phyloP scores from a whole-genome alignment of 2,888 invertebrate species.

The Lasioglossum leucozonium region DNA sequence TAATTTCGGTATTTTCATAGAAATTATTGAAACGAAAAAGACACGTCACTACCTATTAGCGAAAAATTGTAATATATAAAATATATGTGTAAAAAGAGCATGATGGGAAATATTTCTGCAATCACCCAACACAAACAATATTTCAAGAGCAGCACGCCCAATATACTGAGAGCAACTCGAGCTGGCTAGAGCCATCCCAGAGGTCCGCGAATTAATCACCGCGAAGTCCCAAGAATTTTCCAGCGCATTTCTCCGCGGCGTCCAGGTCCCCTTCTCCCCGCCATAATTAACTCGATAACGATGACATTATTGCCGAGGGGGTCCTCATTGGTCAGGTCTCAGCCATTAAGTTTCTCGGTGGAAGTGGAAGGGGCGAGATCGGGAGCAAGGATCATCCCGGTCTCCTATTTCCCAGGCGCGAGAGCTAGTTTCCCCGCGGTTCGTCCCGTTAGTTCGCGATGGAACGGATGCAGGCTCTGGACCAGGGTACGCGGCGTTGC shows the following conservation, averaged over 20 bases:
- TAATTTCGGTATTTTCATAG: too few species aligned
- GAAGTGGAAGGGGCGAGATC: conserved; percentile 14
- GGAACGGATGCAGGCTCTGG: background rate
- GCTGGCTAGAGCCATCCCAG: background rate
- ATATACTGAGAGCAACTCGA: background rate
- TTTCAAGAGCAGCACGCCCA: background rate
- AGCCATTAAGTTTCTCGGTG: background rate
- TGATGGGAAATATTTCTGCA: too few species aligned
- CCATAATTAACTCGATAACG: conserved; percentile 51
- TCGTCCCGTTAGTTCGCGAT: conserved; percentile 34
- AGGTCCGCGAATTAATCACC: background rate
- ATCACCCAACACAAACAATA: background rate
- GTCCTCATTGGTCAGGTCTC: conserved; percentile 14
- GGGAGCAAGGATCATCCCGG: background rate
- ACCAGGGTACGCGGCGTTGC: background rate
- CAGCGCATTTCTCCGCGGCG: background rate
- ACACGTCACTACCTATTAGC: too few species aligned
- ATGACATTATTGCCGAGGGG: conserved; percentile 34
- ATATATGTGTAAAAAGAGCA: too few species aligned
- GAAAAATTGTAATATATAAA: too few species aligned
- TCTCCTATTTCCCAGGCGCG: conserved; percentile 14
- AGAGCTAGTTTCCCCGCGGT: background rate
- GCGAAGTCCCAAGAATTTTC: background rate
- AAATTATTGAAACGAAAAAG: too few species aligned
- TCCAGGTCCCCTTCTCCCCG: background rate